Conservation (phyloP, 2,888 invertebrate species). For the Pristionchus fissidentatus region DNA sequence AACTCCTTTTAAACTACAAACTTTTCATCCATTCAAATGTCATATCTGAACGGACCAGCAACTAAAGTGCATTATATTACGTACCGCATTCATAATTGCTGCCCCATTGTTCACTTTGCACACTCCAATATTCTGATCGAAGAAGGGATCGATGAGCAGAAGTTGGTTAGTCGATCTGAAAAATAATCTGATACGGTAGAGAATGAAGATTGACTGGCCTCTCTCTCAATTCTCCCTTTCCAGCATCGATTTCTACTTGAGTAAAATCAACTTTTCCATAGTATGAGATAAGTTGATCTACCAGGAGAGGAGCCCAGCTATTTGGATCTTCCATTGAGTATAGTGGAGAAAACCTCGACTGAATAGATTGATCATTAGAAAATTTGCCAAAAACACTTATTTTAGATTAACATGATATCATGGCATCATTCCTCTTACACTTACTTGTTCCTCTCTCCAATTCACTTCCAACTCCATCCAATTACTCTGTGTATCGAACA, state of each 20-base stretch:
- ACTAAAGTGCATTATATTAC: background rate
- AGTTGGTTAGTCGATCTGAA: constrained; percentile 20
- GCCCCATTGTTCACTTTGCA: constrained; percentile 34
- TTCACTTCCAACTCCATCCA: background rate
- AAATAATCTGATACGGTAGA: too few species aligned
- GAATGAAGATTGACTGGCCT: background rate
- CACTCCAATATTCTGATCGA: constrained; percentile 18
- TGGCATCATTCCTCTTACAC: background rate
- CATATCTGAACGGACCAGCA: background rate
- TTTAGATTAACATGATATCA: background rate
- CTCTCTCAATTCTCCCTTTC: background rate
- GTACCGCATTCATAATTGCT: constrained; percentile 28
- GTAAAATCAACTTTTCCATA: constrained; percentile 26
- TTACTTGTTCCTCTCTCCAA: background rate
- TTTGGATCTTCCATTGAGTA: background rate
- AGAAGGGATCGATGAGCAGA: constrained; percentile 31
- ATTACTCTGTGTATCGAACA: background rate
- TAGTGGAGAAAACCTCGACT: background rate
- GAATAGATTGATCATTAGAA: background rate
- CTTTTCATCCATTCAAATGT: background rate
- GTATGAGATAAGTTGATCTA: background rate
- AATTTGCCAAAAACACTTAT: background rate
- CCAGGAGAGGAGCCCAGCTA: background rate
- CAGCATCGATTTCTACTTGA: background rate
- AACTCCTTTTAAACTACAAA: too few species aligned